phyloP scores from a whole-genome alignment of 64 coral and sea anemone species.

The Dendrophyllia cribrosa region DNA sequence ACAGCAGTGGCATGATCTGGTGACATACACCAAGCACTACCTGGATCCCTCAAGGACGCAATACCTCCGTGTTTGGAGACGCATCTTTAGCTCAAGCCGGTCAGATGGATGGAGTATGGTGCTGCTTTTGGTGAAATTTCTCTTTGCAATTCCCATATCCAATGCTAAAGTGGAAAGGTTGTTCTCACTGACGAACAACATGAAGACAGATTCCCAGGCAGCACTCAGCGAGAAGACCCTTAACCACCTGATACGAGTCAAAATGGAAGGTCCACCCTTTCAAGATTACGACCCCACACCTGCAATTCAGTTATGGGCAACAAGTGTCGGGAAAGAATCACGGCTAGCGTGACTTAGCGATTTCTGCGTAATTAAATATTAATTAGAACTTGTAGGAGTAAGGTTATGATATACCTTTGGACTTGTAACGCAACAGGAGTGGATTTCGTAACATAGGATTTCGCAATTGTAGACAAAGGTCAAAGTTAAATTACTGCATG shows the following conservation, averaged over 20 bases:
- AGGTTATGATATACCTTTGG: no score
- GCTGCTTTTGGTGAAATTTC: constrained; percentile 33
- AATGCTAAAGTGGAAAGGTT: constrained; percentile 75
- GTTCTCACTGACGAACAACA: constrained; percentile 73
- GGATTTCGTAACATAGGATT: no score
- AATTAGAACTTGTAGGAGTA: no score
- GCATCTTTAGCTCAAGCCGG: constrained; percentile 21
- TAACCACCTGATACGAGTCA: constrained; percentile 52
- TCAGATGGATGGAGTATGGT: not conserved
- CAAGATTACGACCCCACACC: constrained; percentile 58
- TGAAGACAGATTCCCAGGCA: constrained; percentile 60
- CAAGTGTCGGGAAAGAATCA: no score
- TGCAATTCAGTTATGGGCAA: constrained; percentile 61
- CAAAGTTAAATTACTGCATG: no score
- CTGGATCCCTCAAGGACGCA: constrained; percentile 41
- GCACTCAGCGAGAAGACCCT: constrained; percentile 57
- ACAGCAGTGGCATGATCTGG: constrained; percentile 74
- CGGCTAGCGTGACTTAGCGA: no score
- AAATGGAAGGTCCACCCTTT: constrained; percentile 37
- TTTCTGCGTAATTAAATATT: no score
- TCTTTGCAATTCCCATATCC: constrained; percentile 69
- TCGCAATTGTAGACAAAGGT: no score
- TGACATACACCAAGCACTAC: constrained; percentile 51
- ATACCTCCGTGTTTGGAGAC: constrained; percentile 69
- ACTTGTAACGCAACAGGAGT: no score